A percentile compares a stretch with the other conserved stretches of the same genome.
Conservation (phyloP, 2,113 vertebrate genomes). For the Eleginops maclovinus region DNA sequence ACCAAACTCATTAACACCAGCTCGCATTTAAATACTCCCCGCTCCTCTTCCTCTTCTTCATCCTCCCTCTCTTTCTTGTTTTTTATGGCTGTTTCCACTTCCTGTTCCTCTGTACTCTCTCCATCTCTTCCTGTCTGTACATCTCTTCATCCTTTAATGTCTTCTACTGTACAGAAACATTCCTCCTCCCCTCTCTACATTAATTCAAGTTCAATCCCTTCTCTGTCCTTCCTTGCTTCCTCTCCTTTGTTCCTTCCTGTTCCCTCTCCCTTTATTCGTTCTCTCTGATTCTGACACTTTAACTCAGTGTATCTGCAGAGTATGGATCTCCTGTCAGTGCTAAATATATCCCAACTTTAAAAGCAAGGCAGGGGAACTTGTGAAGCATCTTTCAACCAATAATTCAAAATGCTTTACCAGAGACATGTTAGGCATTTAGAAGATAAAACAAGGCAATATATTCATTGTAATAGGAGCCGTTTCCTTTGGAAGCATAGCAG, state of each 20-base stretch:
- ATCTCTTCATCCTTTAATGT: neutral
- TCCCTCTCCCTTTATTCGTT: neutral
- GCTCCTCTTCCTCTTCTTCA: conserved; percentile 38
- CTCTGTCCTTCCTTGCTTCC: neutral
- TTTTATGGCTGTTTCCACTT: neutral
- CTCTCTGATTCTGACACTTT: neutral
- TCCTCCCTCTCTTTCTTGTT: neutral
- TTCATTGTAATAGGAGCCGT: too few relatives aligned
- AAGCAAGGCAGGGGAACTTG: neutral
- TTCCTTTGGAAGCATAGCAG: too few relatives aligned
- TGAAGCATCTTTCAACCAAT: neutral
- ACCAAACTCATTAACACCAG: conserved; percentile 99
- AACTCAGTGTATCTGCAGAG: neutral
- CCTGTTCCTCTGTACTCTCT: neutral
- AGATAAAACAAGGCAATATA: too few relatives aligned
- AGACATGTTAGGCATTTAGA: neutral
- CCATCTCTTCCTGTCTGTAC: neutral
- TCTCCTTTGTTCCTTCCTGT: neutral
- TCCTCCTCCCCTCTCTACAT: neutral
- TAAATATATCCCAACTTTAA: neutral
- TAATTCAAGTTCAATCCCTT: neutral
- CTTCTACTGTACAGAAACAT: neutral
- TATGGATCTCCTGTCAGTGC: neutral
- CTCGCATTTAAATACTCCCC: conserved; percentile 95
- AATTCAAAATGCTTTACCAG: neutral